Evolutionary conservation across 2,113 vertebrate genomes (phyloP), one percentile per base, ranked within the genome.

Genomic region (Leucoraja erinaceus): DNA sequence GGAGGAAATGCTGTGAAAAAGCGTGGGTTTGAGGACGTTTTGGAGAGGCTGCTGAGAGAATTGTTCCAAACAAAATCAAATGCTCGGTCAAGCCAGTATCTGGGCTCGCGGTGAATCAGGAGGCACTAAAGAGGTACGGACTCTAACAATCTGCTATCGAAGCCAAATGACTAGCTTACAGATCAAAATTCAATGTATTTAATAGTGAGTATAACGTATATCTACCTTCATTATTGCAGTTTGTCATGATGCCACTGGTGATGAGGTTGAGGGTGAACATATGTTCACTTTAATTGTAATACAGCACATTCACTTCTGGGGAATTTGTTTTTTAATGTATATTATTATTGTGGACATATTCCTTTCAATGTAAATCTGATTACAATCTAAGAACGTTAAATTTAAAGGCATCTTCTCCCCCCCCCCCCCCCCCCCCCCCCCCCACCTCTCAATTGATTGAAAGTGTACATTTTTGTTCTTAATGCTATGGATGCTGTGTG

Each of bases 61-160:
- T 94, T 95, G 93, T 94, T 95, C 93, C 93, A 94, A 95, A 94
- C 93, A 94, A 95, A 95, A 94, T 93, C 94, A 94, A 93, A 94
- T 94, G 94, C 93, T 93, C 95, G 1, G 74, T 94, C 93, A 94
- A 93, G 93, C 93, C 86, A 81, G 56, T 93, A 61, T 28, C 76
- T 83, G 91, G 76, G 47, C 92, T 75, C 78, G 74, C n/a, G 56
- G 93, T 90, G 93, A 93, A 54, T 94, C 94, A 93, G 76, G 0
- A 81, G 93, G 93, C 28, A 91, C 93, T 88, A 86, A 93, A 93
- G 81, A 81, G 4, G 70, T 63, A 93, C 12, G 59, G 59, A 63
- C 12, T 63, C 20, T n/a, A 28, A 59, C 31, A 88, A 63, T 31
- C 3, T 61, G 28, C 20, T 25, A 83, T 83, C 28, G 56, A 59